Conservation (phyloP, 2,113 vertebrate genomes). For the Neomonachus schauinslandi region DNA sequence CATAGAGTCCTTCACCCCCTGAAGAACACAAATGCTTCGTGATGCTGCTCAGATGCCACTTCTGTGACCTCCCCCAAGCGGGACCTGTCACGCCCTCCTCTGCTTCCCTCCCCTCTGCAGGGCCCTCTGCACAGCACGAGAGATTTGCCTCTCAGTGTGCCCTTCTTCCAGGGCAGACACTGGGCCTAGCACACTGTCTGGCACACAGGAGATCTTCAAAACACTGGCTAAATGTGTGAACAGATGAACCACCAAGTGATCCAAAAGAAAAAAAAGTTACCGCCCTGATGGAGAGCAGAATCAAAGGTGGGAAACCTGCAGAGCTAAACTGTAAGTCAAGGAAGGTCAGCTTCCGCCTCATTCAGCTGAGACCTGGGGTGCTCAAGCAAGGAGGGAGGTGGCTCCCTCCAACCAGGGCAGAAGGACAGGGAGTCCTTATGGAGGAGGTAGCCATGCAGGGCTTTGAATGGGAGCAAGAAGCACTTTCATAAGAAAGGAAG, state of each 20-base stretch:
- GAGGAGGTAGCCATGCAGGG: neutral
- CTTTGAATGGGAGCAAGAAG: neutral
- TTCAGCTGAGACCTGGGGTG: neutral
- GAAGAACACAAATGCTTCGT: neutral
- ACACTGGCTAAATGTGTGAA: neutral
- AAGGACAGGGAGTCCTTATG: neutral
- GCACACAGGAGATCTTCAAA: neutral
- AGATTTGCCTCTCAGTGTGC: neutral
- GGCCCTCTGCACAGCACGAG: neutral
- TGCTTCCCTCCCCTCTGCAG: neutral
- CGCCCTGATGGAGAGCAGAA: neutral
- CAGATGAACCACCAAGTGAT: neutral
- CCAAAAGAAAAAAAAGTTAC: neutral
- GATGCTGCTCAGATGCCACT: neutral
- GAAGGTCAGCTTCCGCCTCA: neutral
- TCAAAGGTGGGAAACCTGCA: neutral
- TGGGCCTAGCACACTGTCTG: too few species aligned
- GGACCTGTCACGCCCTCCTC: neutral
- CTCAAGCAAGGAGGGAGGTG: neutral
- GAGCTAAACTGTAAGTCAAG: neutral
- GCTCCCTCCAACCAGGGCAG: neutral
- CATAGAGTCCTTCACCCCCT: neutral
- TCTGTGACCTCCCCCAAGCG: neutral
- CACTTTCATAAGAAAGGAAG: neutral
- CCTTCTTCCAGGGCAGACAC: neutral